Base-by-base conservation (phyloP, 1,140 invertebrate species). In the Ctenoplectra terminalis region DNA sequence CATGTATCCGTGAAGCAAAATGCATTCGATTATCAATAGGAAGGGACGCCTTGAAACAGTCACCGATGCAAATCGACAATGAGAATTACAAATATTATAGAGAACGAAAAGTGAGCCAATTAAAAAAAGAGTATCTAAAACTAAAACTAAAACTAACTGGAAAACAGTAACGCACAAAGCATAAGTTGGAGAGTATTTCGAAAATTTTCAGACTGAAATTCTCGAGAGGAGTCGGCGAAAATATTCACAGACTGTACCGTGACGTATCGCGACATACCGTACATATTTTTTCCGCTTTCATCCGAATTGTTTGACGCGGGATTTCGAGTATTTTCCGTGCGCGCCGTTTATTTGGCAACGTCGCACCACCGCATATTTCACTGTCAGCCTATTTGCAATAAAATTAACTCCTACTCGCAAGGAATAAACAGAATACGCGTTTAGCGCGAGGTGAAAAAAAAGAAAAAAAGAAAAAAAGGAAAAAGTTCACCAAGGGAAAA, bases 391-490 rank as follows among this genome's bases (percentile, higher is more conserved):
- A 84, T 89, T 88, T 88, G 85, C 87, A 88, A 87, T 88, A 85
- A 88, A 87, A 88, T 87, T 88, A 88, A 88, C 87, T 88, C 83
- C 83, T 85, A 82, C 87, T 85, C 82, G 70, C 56, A 80, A 85
- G 78, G 80, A 87, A 84, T 83, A 85, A 88, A 88, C 79, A 83
- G 82, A 82, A 83, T 87, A 86, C 72, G 79, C 64, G 73, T 86
- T 86, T 84, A 82, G 69, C 84, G 75, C 74, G 75, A 81, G 58
- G 31, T 23, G 31, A 80, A 86, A 82, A 83, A 85, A 52, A 64
- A 56, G 15, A 79, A 82, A 60, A 54, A 54, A 15, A 23, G 48
- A 56, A 31, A 37, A 15, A 20, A 20, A 23, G 31, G 34, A 15
- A 9, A 40, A 40, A 40, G 40, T 64, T 84, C 83, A 79, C 58